Evolutionary conservation across 2,888 invertebrate genomes (phyloP), one percentile per base, ranked within the genome.

Genomic region (Gerosis bhagava): DNA sequence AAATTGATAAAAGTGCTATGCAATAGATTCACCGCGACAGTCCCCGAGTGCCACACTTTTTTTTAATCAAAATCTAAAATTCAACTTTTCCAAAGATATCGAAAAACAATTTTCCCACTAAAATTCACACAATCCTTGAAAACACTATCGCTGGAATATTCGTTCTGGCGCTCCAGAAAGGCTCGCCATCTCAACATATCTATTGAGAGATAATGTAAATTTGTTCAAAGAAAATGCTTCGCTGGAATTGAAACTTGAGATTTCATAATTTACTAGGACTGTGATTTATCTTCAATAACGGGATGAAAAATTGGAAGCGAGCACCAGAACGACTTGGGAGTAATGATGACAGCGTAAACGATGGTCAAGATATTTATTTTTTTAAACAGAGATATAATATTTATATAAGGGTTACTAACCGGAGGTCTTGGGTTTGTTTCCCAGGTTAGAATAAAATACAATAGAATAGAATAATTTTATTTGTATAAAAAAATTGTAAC

Each of bases 131-230:
- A 11, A 17, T 26, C 7, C 4, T 11, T 15, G 17, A 12, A 12
- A 39, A 39, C 12, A n/a, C 26, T 17, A 17, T 39, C 12, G 12
- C 13, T 28, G n/a, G 10, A 28, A 17, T 21, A 28, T 29, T 21
- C 21, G 8, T 6, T 29, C 15, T 28, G 12, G 29, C 19, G 29
- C 5, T n/a, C 21, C 13, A 19, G 21, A 40, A 21, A 19, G 11
- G 4, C 21, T 29, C 28, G 6, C 10, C 13, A 29, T 40, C 19
- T 19, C 19, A 40, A 40, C 28, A 29, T 29, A 29, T 40, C 19
- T 26, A 7, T 21, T 29, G 25, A 21, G 22, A 50, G 44, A 53
- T 53, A 47, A 53, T 42, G 42, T 52, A 53, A 50, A 53, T 50
- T 43, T 35, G 35, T 36, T 25, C 15, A 40, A 42, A 44, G 53